Evolutionary conservation across 2,113 vertebrate genomes (phyloP), one percentile per base, ranked within the genome.

Genomic region (Gadus macrocephalus): DNA sequence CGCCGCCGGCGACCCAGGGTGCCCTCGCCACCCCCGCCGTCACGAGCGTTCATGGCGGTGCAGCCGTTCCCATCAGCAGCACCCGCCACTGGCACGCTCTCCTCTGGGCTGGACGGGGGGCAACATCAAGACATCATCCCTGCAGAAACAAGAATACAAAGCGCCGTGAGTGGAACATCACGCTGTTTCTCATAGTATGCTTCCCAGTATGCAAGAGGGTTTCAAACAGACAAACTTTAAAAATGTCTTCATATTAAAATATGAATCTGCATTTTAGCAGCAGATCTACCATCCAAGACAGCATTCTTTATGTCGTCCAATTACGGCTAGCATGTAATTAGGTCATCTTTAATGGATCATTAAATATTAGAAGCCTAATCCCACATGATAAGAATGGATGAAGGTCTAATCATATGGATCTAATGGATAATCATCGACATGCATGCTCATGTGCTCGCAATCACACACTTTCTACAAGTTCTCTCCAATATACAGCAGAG

Each of bases 11-110:
- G 83, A 62, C 89, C 89, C 73, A 90, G 79, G 62, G 82, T 86
- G 75, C 89, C 88, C 80, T 80, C n/a, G 67, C 83, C 82, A 8
- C 78, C 93, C 82, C 93, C 94, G 87, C 92, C 94, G 95, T 98
- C 96, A 91, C 93, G 94, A 89, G 93, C 87, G 93, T 92, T 98
- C 96, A 98, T 98, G 95, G 95, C 94, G 94, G 91, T 94, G 89
- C 90, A 83, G 85, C 79, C 81, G 87, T 90, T 95, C 91, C 95
- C 96, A 98, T 98, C 84, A 95, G 95, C 92, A 89, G 78, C 88
- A 83, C 72, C 86, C 11, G 66, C 84, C 79, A 83, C 85, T 28
- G 72, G 85, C 85, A 73, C 87, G 89, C 93, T 89, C 92, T 91
- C 91, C 81, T 85, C 85, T 87, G 73, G 28, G 69, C 38, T 71